Base-by-base conservation (phyloP, 2,888 invertebrate species). In the Prenolepis imparis region DNA sequence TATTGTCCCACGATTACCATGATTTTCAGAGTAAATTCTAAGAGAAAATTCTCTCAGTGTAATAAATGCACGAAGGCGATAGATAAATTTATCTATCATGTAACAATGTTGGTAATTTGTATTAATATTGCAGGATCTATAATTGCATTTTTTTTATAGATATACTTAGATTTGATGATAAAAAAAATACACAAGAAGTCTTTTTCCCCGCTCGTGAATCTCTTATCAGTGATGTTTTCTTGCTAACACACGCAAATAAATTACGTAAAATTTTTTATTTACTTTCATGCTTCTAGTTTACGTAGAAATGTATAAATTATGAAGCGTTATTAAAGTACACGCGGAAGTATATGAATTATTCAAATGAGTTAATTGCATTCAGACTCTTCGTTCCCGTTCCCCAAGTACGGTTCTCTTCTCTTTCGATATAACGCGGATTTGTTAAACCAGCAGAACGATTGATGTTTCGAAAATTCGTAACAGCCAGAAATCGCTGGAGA, bases 251-350 rank as follows among this genome's bases (percentile, higher is more conserved):
- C 32, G 24, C 59, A 68, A 78, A 68, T 44, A 78, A 78, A 78
- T 78, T 78, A 78, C 78, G 68, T 78, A 68, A 78, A 78, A 78
- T 78, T 48, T 68, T 44, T 28, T 28, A 68, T 78, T 67, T 78
- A 78, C 78, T 78, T 78, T 78, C 78, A 36, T 78, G 68, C 59
- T 78, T 78, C 36, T 68, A 44, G 78, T 68, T 78, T 21, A 44
- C n/a, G 32, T 18, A 32, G 59, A 28, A 78, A 78, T 68, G 68
- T 68, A 59, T 59, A 78, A 78, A 61, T 78, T 59, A 78, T 59
- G 59, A 59, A 78, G 59, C 36, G 77, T 55, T 57, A 78, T 78
- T 59, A 32, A 44, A 12, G 68, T 32, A 52, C 59, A 68, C 36
- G 21, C 68, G 68, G 78, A 78, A 78, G 78, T 59, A 11, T 24